Conservation (phyloP, 35 echinoderm and acorn worm genomes). For the Antedon bifida region DNA sequence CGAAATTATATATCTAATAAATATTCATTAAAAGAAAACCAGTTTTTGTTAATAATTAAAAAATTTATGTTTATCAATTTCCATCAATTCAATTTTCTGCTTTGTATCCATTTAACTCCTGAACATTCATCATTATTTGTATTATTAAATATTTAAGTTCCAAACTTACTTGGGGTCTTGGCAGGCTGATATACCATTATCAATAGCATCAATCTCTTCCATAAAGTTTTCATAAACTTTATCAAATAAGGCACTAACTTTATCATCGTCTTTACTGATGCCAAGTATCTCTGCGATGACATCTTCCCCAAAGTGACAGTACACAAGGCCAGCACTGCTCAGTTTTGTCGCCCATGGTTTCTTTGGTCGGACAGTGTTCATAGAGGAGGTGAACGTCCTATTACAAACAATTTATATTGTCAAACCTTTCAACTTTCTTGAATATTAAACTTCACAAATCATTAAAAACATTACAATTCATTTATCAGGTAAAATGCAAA, state of each 20-base stretch:
- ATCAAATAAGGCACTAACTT: constrained; percentile 52
- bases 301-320: constrained; percentile 61
- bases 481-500: too few relatives aligned
- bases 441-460: too few relatives aligned
- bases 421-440: too few relatives aligned
- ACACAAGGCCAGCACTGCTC: constrained; percentile 81
- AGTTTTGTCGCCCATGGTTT: constrained; percentile 70
- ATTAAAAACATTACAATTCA: too few relatives aligned
- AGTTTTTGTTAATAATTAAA: background rate
- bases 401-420: background rate
- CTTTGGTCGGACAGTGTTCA: constrained; percentile 53
- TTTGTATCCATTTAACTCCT: too few relatives aligned
- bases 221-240: constrained; percentile 98
- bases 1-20: constrained; percentile 44
- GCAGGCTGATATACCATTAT: constrained; percentile 79
- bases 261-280: constrained; percentile 8
- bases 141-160: background rate
- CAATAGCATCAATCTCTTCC: constrained; percentile 88
- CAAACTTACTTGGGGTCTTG: constrained; percentile 74
- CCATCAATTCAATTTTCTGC: too few relatives aligned
- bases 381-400: constrained; percentile 67
- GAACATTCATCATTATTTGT: too few relatives aligned
- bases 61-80: background rate
- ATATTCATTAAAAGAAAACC: background rate
- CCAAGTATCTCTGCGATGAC: constrained; percentile 24